Evolutionary conservation across 2,888 invertebrate species (phyloP).

Genomic region (Tetheella fluctuosa): DNA sequence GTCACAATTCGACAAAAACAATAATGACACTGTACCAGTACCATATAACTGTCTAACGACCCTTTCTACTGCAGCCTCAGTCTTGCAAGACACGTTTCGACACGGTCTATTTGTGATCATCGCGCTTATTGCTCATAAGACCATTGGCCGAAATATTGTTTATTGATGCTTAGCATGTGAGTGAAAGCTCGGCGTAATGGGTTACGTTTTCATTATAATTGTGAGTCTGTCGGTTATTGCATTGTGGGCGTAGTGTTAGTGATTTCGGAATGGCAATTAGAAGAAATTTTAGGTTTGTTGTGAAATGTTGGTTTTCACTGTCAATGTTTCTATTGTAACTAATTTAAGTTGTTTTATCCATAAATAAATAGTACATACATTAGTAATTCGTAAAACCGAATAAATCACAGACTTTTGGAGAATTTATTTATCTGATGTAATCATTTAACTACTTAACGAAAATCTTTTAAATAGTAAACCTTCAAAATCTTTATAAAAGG

Average conservation of each 20-base stretch:
- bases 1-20: slow-evolving; percentile 3
- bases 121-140: slow-evolving; percentile 49
- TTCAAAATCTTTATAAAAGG: too few relatives aligned
- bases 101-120: slow-evolving; percentile 49
- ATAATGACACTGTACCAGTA: background rate
- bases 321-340: background rate
- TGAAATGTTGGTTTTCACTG: background rate
- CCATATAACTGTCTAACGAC: slow-evolving; percentile 15
- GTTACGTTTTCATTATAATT: slow-evolving; percentile 13
- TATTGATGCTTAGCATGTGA: slow-evolving; percentile 54
- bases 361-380: too few relatives aligned
- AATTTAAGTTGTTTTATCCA: background rate
- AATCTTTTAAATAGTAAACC: too few relatives aligned
- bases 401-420: too few relatives aligned
- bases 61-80: slow-evolving; percentile 23
- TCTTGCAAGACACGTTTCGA: slow-evolving; percentile 19
- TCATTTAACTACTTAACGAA: too few relatives aligned
- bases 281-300: background rate
- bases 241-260: background rate
- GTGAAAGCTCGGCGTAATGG: slow-evolving; percentile 13
- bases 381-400: too few relatives aligned
- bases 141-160: slow-evolving; percentile 40
- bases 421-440: too few relatives aligned
- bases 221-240: background rate
- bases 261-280: background rate